These are phyloP conservation scores for Tribolium madens DNA, from an alignment of 1,140 invertebrate species.

Conservation along the genomic window DNA sequence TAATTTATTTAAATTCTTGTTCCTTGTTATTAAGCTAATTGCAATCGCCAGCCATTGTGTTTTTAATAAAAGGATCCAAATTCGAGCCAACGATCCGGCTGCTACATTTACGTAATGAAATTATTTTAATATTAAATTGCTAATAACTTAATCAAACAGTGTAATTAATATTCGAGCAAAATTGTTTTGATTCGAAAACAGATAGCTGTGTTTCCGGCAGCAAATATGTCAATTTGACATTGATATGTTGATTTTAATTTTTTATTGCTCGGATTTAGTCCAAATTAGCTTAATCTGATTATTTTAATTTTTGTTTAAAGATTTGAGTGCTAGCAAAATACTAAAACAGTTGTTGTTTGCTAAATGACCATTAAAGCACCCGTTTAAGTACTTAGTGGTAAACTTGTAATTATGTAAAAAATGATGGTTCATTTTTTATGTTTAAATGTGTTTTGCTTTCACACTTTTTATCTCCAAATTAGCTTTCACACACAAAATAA, in stretches of 20 bases:
- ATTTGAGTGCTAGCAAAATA: too few species aligned
- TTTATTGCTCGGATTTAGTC: not conserved
- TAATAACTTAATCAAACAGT: conserved; percentile 6
- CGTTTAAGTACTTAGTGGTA: too few species aligned
- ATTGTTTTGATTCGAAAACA: not conserved
- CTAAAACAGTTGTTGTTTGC: too few species aligned
- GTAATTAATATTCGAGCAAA: conserved; percentile 14
- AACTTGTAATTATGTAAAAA: too few species aligned
- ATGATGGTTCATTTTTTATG: too few species aligned
- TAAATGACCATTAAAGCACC: too few species aligned
- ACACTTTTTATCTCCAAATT: too few species aligned
- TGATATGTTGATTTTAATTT: conserved; percentile 6
- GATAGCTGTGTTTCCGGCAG: not conserved
- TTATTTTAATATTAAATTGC: conserved; percentile 35
- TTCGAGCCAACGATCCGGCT: conserved; percentile 1
- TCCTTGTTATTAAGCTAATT: conserved; percentile 34
- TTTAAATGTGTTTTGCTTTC: too few species aligned
- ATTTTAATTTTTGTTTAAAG: not conserved
- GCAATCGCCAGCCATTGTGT: conserved; percentile 23
- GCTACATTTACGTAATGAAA: not conserved
- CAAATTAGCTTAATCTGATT: not conserved
- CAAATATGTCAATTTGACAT: conserved; percentile 3
- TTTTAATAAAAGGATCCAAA: conserved; percentile 2
- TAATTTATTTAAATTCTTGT: conserved; percentile 45
- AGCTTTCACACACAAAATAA: too few species aligned